phyloP scores from a whole-genome alignment of 2,888 invertebrate genomes.

The Tenthredo livida region DNA sequence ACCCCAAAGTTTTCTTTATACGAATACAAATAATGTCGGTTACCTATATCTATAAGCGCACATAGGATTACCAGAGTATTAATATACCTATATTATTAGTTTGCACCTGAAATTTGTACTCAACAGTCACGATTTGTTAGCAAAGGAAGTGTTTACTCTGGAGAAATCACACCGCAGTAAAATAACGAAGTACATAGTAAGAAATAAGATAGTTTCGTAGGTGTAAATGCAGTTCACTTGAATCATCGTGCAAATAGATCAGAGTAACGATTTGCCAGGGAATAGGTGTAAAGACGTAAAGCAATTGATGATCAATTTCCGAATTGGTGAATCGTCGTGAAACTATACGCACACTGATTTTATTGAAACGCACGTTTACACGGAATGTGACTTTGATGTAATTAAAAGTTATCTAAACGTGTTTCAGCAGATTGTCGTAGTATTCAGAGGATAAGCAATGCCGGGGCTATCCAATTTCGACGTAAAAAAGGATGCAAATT shows the following conservation, averaged over 20 bases:
- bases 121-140: not conserved
- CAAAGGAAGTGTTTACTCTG: slow-evolving; percentile 21
- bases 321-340: not conserved
- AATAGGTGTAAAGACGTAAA: not conserved
- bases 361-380: slow-evolving; percentile 17
- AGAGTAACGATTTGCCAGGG: not conserved
- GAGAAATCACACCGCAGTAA: slow-evolving; percentile 36
- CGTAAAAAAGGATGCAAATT: not conserved
- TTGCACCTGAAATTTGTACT: slow-evolving; percentile 36
- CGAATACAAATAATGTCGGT: not conserved
- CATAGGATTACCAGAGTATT: not conserved
- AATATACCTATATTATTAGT: slow-evolving; percentile 21
- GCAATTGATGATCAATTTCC: not conserved
- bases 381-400: not conserved
- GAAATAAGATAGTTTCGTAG: not conserved
- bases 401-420: not conserved
- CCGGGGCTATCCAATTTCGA: not conserved
- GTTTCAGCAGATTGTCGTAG: not conserved
- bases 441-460: not conserved
- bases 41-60: not conserved
- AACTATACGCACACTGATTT: not conserved
- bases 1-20: slow-evolving; percentile 4
- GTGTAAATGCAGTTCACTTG: not conserved
- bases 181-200: slow-evolving; percentile 1
- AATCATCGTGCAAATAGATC: slow-evolving; percentile 38